A percentile compares a stretch with the other conserved stretches of the same genome.
Evolutionary conservation across 2,888 invertebrate genomes (phyloP).

Genomic region (Lithosia quadra): DNA sequence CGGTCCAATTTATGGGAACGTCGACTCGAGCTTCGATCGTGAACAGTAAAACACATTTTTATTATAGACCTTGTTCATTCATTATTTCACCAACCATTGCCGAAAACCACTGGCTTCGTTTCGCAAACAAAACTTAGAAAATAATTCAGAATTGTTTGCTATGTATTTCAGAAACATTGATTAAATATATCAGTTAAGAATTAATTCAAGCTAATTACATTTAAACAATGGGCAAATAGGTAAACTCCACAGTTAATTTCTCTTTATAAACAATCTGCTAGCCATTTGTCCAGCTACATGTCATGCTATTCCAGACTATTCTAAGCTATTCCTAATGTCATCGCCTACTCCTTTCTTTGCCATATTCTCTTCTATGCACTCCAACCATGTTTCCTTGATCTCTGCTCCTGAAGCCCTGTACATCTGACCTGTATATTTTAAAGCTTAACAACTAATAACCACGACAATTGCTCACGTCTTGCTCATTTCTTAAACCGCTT

Average conservation of each 20-base stretch:
- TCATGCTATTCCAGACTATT: too few relatives aligned
- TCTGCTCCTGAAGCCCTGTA: too few relatives aligned
- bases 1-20: conserved; percentile 63
- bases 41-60: conserved; percentile 43
- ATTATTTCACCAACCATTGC: conserved; percentile 34
- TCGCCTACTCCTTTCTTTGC: too few relatives aligned
- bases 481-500: too few relatives aligned
- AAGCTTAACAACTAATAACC: too few relatives aligned
- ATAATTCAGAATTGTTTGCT: neutral
- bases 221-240: neutral
- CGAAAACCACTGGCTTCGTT: conserved; percentile 30
- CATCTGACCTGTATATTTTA: too few relatives aligned
- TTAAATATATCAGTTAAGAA: neutral
- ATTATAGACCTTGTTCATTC: conserved; percentile 40
- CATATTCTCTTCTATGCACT: too few relatives aligned
- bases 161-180: neutral
- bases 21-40: conserved; percentile 56
- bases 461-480: too few relatives aligned
- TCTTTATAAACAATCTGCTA: neutral
- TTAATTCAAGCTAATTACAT: neutral
- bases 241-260: too few relatives aligned
- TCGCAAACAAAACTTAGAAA: conserved; percentile 13
- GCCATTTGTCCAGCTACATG: neutral
- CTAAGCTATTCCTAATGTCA: too few relatives aligned
- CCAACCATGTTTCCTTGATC: too few relatives aligned